Evolutionary conservation across 1,140 invertebrate genomes (phyloP).

Genomic region (Hylaeus anthracinus): DNA sequence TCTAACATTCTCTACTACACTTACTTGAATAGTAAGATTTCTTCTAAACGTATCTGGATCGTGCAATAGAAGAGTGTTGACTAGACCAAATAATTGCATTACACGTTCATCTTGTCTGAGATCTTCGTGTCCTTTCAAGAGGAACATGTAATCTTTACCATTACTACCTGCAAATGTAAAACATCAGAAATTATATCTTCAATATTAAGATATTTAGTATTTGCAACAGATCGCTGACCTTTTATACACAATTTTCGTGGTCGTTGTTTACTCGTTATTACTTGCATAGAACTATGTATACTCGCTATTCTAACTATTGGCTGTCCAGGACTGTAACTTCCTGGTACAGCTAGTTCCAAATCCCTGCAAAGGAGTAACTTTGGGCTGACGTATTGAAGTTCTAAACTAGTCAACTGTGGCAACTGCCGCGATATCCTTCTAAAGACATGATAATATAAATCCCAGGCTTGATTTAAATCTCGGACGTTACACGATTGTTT

Average conservation of each 20-base stretch:
- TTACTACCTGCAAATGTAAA: constrained; percentile 87
- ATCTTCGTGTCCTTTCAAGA: constrained; percentile 99
- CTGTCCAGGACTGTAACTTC: constrained; percentile 95
- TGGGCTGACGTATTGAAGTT: constrained; percentile 97
- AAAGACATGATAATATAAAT: constrained; percentile 99
- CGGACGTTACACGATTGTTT: constrained; percentile 92
- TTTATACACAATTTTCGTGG: constrained; percentile 97
- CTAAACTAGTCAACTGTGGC: constrained; percentile 92
- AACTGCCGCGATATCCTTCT: constrained; percentile 96
- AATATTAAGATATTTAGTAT: neutral
- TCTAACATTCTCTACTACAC: constrained; percentile 6
- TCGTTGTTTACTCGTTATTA: constrained; percentile 98
- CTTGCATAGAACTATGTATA: constrained; percentile 91
- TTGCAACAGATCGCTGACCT: constrained; percentile 79
- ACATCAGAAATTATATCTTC: neutral
- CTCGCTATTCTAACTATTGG: constrained; percentile 92
- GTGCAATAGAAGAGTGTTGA: constrained; percentile 96
- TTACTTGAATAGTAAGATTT: constrained; percentile 94
- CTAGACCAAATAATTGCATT: constrained; percentile 99
- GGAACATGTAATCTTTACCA: constrained; percentile 98
- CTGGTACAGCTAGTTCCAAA: constrained; percentile 96
- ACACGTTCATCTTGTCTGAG: constrained; percentile 98
- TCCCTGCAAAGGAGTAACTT: constrained; percentile 94
- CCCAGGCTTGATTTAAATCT: constrained; percentile 99
- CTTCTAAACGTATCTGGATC: constrained; percentile 97